Evolutionary conservation across 2,888 invertebrate genomes (phyloP), one percentile per base, ranked within the genome.

Genomic region (Syritta pipiens): DNA sequence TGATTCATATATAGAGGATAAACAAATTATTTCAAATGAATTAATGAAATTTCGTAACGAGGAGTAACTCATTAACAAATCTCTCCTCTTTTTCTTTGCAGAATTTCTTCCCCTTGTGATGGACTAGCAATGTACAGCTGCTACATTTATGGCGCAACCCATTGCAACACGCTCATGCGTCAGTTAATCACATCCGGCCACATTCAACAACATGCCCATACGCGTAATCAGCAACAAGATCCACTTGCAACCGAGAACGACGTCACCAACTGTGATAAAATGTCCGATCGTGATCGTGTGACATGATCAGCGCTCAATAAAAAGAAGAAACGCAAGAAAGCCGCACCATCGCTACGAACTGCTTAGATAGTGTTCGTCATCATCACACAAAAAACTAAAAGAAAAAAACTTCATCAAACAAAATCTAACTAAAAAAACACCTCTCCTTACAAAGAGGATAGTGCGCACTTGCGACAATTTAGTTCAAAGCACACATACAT

Each of bases 271-370:
- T 68, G 74, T 68, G 74, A 79, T 72, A 79, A 74, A 62, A 79
- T 79, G 79, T 79, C 74, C 67, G 79, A 79, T 68, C 79, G 79
- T 63, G 79, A 79, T 63, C 72, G 79, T 74, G 79, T 79, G 74
- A 79, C 79, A 74, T 79, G 74, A 79, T 79, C 74, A 74, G 9
- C 51, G 79, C 32, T 74, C 74, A 62, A 72, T 53, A 60, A 49
- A 35, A 30, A 40, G 42, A 69, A 60, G 55, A 62, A 62, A 37
- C 59, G 57, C 51, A 67, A 55, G 7, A 57, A 46, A 42, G 32
- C 30, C 12, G 40, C 57, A 49, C 44, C 49, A 48, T 40, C 72
- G 55, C 55, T 40, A 60, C 40, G 22, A 59, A 57, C 49, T 32
- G 32, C 60, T 26, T 63, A 69, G 76, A 53, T 48, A 71, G 77